These are phyloP conservation scores for Conger conger DNA, from an alignment of 2,113 vertebrate species.

Conservation along the genomic window DNA sequence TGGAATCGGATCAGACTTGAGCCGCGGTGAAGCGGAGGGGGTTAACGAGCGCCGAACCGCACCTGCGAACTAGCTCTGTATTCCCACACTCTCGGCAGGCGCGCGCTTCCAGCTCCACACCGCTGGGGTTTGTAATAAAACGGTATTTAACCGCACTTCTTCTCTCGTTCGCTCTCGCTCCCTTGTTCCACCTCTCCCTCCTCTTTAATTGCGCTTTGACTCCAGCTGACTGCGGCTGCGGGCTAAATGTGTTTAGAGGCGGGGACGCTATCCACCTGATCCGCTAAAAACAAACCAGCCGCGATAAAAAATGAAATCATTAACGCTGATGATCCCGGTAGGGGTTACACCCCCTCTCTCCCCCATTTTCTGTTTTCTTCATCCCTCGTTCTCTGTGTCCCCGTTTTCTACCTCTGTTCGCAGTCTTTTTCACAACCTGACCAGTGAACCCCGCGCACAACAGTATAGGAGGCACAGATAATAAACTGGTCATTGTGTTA, in stretches of 20 bases:
- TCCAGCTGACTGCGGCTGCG: constrained; percentile 62
- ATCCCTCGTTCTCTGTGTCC: constrained; percentile 18
- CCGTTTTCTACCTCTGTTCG: background rate
- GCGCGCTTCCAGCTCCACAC: constrained; percentile 48
- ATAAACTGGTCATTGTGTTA: background rate
- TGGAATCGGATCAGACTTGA: no score
- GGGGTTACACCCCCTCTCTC: constrained; percentile 27
- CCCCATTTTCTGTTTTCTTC: constrained; percentile 16
- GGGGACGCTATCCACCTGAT: constrained; percentile 37
- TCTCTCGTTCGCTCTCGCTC: constrained; percentile 14
- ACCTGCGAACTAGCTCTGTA: constrained; percentile 13
- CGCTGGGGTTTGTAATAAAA: constrained; percentile 59
- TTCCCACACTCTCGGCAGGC: constrained; percentile 44
- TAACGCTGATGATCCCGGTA: constrained; percentile 60
- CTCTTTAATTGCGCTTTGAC: constrained; percentile 67
- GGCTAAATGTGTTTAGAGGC: constrained; percentile 67
- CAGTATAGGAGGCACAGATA: background rate
- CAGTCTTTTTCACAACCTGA: background rate
- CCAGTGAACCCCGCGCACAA: background rate
- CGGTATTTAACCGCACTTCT: constrained; percentile 62
- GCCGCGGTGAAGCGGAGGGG: background rate
- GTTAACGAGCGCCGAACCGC: background rate
- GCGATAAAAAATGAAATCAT: constrained; percentile 45
- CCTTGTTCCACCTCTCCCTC: constrained; percentile 22
- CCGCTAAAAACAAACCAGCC: constrained; percentile 51